These are phyloP conservation scores for Callinectes sapidus DNA, from an alignment of 2,888 invertebrate genomes.

Conservation along the genomic window DNA sequence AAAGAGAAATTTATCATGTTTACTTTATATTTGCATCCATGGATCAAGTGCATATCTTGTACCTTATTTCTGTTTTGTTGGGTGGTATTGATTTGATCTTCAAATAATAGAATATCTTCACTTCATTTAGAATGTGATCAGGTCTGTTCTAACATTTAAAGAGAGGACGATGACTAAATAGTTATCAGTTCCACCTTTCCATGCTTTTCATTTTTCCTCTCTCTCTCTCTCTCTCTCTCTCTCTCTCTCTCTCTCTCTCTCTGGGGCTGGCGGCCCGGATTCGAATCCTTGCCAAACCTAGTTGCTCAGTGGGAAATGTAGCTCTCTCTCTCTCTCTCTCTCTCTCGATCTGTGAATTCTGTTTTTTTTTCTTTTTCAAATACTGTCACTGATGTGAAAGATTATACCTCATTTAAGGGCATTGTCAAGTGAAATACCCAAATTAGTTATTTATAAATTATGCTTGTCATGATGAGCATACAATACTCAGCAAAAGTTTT, in stretches of 20 bases:
- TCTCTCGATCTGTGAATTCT: background rate
- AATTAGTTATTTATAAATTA: no score
- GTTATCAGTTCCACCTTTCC: background rate
- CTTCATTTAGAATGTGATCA: background rate
- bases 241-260: background rate
- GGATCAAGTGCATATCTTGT: conserved; percentile 26
- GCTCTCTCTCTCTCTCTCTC: background rate
- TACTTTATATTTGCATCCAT: background rate
- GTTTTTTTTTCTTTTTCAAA: background rate
- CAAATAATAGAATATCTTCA: background rate
- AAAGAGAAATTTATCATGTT: background rate
- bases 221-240: conserved; percentile 1
- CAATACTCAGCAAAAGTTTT: no score
- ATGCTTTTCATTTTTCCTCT: background rate
- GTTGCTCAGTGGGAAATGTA: no score
- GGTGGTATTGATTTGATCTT: background rate
- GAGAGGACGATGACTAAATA: background rate
- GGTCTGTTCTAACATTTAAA: background rate
- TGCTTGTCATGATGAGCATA: no score
- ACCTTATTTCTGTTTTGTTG: background rate
- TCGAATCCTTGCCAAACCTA: no score
- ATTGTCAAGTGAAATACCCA: no score
- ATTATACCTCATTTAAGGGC: no score
- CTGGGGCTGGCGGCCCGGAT: no score
- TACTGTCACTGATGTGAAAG: background rate